Conservation (phyloP, 2,797 vertebrate species). For the Chelonia mydas region DNA sequence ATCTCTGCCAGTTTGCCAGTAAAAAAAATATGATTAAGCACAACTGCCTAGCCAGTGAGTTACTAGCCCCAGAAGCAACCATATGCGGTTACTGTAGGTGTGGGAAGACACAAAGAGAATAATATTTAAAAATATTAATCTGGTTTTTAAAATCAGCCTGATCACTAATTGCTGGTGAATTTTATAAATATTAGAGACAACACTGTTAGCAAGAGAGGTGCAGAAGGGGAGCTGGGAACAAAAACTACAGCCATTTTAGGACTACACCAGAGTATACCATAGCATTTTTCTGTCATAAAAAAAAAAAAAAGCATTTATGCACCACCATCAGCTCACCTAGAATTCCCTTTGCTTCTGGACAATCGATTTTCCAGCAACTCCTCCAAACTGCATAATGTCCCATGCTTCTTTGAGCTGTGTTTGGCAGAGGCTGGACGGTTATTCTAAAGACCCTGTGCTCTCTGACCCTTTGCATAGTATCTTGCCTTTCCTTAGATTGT, state of each 20-base stretch:
- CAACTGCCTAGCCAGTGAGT: rapidly evolving
- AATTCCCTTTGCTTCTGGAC: not conserved
- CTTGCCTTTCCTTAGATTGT: not conserved
- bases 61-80: not conserved
- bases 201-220: not conserved
- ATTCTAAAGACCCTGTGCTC: not conserved
- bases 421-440: not conserved
- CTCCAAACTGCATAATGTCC: not conserved
- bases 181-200: not conserved
- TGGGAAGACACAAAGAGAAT: too few species aligned
- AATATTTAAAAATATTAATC: not conserved
- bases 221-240: not conserved
- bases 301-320: not conserved
- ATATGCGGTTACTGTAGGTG: not conserved
- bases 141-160: not conserved
- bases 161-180: not conserved
- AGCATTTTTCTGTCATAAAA: not conserved
- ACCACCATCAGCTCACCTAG: not conserved
- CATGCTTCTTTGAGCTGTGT: not conserved
- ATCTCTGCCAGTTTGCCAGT: not conserved
- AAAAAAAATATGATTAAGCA: not conserved
- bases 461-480: rapidly evolving
- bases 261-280: not conserved
- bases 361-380: not conserved
- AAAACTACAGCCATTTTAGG: not conserved